phyloP scores from a whole-genome alignment of 2,113 vertebrate genomes.

The Megaceryle maxima region DNA sequence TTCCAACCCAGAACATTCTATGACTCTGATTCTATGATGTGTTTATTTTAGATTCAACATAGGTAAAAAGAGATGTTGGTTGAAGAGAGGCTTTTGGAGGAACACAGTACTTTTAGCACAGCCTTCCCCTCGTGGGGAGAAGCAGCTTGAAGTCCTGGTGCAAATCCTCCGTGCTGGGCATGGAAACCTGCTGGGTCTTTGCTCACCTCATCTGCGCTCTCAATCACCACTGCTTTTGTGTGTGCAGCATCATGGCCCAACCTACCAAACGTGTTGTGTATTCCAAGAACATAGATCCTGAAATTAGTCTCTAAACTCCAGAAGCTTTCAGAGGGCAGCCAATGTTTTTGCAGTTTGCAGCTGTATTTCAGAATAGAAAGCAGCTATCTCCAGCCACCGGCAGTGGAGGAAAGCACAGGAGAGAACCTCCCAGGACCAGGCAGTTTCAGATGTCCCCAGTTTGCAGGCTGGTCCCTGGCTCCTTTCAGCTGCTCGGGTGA shows the following conservation, averaged over 20 bases:
- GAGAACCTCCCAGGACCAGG: neutral
- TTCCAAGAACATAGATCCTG: neutral
- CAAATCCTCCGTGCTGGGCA: neutral
- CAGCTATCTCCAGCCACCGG: neutral
- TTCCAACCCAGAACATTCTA: too few species aligned
- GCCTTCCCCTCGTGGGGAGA: neutral
- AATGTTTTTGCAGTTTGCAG: neutral
- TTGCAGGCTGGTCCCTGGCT: neutral
- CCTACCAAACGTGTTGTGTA: neutral
- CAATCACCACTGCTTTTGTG: neutral
- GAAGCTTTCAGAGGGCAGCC: neutral
- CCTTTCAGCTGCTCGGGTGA: neutral
- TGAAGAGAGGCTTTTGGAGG: neutral
- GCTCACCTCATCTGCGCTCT: neutral
- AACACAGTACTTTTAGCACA: neutral
- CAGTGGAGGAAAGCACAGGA: neutral
- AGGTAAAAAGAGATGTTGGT: neutral
- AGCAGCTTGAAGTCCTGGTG: neutral
- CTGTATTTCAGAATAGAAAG: neutral
- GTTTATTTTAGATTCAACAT: constrained; percentile 37
- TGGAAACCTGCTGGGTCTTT: neutral
- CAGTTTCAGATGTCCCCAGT: neutral
- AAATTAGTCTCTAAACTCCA: neutral
- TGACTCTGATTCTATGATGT: neutral
- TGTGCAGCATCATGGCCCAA: neutral